A percentile compares a stretch with the other conserved stretches of the same genome.
Evolutionary conservation across 92 coral and sea anemone genomes (phyloP).

Genomic region (Siderastrea siderea): DNA sequence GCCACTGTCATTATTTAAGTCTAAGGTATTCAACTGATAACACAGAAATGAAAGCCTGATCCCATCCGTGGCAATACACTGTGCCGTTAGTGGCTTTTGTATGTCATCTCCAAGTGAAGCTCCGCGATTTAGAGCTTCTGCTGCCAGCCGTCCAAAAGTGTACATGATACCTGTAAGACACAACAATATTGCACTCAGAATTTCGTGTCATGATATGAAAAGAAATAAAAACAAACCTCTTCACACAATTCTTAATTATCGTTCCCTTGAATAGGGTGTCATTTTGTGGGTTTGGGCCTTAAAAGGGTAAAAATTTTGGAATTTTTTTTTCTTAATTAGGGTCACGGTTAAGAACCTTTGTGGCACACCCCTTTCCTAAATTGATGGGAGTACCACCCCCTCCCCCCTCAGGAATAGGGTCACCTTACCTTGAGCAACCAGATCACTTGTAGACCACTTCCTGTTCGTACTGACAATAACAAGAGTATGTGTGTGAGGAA

Average conservation of each 20-base stretch:
- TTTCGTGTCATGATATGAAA: too few species aligned
- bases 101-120: conserved; percentile 78
- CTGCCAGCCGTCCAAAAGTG: conserved; percentile 92
- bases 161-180: conserved; percentile 86
- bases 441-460: conserved; percentile 84
- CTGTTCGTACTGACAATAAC: conserved; percentile 81
- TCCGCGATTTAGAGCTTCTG: conserved; percentile 76
- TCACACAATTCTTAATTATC: too few species aligned
- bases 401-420: background rate
- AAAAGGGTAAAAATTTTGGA: too few species aligned
- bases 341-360: too few species aligned
- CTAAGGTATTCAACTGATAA: conserved; percentile 93
- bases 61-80: conserved; percentile 84
- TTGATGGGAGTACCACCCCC: too few species aligned
- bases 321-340: too few species aligned
- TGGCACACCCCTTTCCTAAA: too few species aligned
- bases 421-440: conserved; percentile 91
- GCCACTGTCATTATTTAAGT: conserved; percentile 78
- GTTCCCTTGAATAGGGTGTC: too few species aligned
- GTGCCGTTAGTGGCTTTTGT: conserved; percentile 82
- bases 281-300: too few species aligned
- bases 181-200: background rate
- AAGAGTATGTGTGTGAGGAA: conserved; percentile 87
- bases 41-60: conserved; percentile 78
- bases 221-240: too few species aligned